Conservation (phyloP, 2,797 vertebrate genomes). For the Tragopan temminckii region DNA sequence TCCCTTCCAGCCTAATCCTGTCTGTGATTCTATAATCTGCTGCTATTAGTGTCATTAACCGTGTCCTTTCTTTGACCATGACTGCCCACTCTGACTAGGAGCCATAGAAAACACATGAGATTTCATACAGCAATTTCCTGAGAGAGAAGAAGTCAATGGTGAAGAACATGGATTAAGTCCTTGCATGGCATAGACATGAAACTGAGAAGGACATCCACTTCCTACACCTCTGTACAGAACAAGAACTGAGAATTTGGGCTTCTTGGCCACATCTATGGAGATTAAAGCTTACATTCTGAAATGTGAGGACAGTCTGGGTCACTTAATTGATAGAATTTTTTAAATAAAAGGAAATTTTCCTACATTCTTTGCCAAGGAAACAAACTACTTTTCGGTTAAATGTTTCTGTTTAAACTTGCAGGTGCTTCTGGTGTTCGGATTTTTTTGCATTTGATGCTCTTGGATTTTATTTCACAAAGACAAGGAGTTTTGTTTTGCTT, state of each 20-base stretch:
- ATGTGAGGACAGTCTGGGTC: neutral
- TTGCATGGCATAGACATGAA: neutral
- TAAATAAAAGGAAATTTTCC: slow-evolving; percentile 14
- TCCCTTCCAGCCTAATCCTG: too few species aligned
- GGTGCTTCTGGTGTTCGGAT: slow-evolving; percentile 11
- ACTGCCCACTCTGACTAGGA: rapidly evolving
- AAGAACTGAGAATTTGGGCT: neutral
- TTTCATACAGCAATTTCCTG: neutral
- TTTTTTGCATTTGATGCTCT: neutral
- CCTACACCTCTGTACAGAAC: neutral
- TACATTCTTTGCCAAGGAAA: neutral
- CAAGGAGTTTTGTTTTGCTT: neutral
- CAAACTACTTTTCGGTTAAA: neutral
- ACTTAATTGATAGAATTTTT: neutral
- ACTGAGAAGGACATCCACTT: neutral
- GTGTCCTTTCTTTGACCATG: neutral
- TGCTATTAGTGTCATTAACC: neutral
- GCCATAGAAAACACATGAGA: rapidly evolving
- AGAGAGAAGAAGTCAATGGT: neutral
- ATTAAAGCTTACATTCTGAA: rapidly evolving
- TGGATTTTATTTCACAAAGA: neutral
- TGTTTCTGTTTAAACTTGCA: slow-evolving; percentile 16
- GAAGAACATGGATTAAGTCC: neutral
- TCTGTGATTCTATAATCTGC: neutral
- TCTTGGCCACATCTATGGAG: neutral